phyloP scores from a whole-genome alignment of 2,888 invertebrate species.

The Sphinx pinastri region DNA sequence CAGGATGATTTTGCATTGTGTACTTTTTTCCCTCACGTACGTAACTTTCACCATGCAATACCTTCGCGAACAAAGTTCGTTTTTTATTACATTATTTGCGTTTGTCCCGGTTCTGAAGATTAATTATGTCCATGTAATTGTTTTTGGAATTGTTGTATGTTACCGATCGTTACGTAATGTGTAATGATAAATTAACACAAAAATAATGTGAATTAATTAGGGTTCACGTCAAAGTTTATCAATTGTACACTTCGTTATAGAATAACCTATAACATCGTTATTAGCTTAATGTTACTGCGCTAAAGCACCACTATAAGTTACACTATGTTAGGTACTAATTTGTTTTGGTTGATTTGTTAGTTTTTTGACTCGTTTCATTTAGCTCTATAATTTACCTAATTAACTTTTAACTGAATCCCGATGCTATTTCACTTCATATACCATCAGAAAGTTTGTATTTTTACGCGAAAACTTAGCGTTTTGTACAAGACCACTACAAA shows the following conservation, averaged over 20 bases:
- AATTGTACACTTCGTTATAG: not conserved
- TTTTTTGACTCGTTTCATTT: not conserved
- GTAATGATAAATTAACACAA: not conserved
- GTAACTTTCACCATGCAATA: conserved; percentile 38
- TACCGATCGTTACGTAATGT: not conserved
- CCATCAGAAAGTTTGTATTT: too few relatives aligned
- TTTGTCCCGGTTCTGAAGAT: not conserved
- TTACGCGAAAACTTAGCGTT: not conserved
- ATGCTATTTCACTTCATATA: too few relatives aligned
- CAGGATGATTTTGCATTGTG: conserved; percentile 32
- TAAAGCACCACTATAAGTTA: not conserved
- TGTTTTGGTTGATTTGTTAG: not conserved
- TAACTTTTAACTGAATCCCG: not conserved
- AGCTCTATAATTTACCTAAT: not conserved
- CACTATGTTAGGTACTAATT: too few relatives aligned
- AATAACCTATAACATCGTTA: not conserved
- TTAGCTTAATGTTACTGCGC: not conserved
- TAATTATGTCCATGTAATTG: not conserved
- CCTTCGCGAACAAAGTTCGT: conserved; percentile 36
- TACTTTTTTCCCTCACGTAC: conserved; percentile 32
- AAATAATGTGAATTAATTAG: not conserved
- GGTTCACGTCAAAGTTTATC: conserved; percentile 4
- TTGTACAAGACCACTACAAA: not conserved
- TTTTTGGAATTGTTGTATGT: not conserved
- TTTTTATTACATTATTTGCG: conserved; percentile 34